These are phyloP conservation scores for Agonum fuliginosum DNA, from an alignment of 2,888 invertebrate genomes.

Conservation along the genomic window DNA sequence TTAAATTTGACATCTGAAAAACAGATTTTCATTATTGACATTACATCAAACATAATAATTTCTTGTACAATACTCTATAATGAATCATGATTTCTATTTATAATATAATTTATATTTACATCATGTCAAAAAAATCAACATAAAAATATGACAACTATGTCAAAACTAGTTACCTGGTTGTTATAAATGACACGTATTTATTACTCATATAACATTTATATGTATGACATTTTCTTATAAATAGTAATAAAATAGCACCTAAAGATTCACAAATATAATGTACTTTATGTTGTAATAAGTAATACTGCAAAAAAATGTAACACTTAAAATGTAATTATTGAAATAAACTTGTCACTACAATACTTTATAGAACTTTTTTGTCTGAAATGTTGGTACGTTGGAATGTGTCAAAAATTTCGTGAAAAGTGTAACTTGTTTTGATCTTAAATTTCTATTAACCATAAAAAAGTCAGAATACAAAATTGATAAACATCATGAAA, in stretches of 20 bases:
- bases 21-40: neutral
- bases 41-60: too few species aligned
- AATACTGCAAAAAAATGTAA: constrained; percentile 55
- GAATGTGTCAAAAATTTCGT: neutral
- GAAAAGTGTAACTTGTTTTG: neutral
- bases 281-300: constrained; percentile 31
- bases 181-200: constrained; percentile 56
- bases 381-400: constrained; percentile 50
- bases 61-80: neutral
- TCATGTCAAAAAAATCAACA: constrained; percentile 38
- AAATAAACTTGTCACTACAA: constrained; percentile 54
- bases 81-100: neutral
- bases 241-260: constrained; percentile 47
- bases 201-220: constrained; percentile 18
- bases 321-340: constrained; percentile 49
- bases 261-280: constrained; percentile 37
- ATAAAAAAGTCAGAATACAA: too few species aligned
- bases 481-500: too few species aligned
- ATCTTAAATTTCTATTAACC: too few species aligned
- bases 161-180: constrained; percentile 47
- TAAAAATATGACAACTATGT: constrained; percentile 46
- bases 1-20: constrained; percentile 72
- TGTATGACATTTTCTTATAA: constrained; percentile 21
- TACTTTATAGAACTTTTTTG: constrained; percentile 12
- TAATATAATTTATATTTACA: constrained; percentile 27